Evolutionary conservation across 2,113 vertebrate species (phyloP).

Genomic region (Saccopteryx bilineata): DNA sequence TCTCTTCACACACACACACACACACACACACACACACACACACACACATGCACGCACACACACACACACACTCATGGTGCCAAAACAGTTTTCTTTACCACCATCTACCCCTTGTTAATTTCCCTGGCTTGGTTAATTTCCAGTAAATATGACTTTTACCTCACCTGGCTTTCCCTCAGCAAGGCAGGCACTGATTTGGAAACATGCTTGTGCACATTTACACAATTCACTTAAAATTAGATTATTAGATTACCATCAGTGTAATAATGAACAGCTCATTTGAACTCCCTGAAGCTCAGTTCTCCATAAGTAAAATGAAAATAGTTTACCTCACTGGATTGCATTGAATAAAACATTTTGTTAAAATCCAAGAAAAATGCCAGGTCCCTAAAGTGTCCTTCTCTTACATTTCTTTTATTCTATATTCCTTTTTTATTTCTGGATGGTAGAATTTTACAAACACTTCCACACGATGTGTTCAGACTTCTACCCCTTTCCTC

Average conservation of each 20-base stretch:
- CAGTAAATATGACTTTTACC: not conserved
- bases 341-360: not conserved
- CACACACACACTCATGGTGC: not conserved
- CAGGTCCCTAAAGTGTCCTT: not conserved
- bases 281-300: not conserved
- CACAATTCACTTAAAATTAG: not conserved
- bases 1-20: not conserved
- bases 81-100: not conserved
- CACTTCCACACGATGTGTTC: not conserved
- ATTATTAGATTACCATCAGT: not conserved
- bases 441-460: not conserved
- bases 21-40: not conserved
- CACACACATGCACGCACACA: not conserved
- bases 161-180: not conserved
- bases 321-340: not conserved
- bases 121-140: not conserved
- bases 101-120: not conserved
- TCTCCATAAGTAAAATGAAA: not conserved
- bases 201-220: not conserved
- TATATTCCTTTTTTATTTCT: slow-evolving; percentile 14
- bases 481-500: not conserved
- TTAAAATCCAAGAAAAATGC: not conserved
- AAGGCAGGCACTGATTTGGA: not conserved
- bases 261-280: not conserved
- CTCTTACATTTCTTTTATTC: not conserved